Evolutionary conservation across 2,113 vertebrate species (phyloP).

Genomic region (Lophochroa leadbeateri): DNA sequence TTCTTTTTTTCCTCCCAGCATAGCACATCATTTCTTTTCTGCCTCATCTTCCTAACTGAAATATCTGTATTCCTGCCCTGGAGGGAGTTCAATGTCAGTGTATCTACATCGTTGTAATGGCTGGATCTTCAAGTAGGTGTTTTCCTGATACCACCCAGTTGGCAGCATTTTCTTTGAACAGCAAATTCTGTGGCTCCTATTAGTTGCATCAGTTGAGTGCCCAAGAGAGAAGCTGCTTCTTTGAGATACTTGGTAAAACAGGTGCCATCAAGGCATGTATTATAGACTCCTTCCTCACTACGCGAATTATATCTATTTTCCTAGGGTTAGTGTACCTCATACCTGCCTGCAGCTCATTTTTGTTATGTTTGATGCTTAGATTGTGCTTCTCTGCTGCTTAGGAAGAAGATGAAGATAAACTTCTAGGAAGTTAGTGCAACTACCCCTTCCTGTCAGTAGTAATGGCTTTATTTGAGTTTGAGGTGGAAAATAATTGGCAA

Average conservation of each 20-base stretch:
- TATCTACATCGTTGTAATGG: not conserved
- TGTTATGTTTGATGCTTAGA: not conserved
- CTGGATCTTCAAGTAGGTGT: not conserved
- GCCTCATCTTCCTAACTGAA: not conserved
- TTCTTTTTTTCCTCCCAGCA: not conserved
- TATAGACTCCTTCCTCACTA: not conserved
- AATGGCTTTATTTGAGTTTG: not conserved
- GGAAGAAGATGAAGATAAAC: not conserved
- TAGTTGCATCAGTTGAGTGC: not conserved
- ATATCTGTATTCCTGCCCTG: not conserved
- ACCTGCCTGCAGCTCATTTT: not conserved
- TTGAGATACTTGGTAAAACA: not conserved
- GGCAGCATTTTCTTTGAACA: not conserved
- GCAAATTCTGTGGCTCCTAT: not conserved
- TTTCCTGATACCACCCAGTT: not conserved
- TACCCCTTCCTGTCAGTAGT: not conserved
- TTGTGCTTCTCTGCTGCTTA: not conserved
- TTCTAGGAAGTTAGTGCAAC: not conserved
- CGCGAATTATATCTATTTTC: not conserved
- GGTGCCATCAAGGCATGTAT: not conserved
- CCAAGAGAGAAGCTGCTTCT: not conserved
- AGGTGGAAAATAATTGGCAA: not conserved
- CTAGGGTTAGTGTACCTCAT: not conserved
- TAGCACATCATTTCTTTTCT: not conserved
- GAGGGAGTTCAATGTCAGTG: not conserved